These are phyloP conservation scores for Drosophila eugracilis DNA, from an alignment of 1,140 invertebrate species.

Conservation along the genomic window DNA sequence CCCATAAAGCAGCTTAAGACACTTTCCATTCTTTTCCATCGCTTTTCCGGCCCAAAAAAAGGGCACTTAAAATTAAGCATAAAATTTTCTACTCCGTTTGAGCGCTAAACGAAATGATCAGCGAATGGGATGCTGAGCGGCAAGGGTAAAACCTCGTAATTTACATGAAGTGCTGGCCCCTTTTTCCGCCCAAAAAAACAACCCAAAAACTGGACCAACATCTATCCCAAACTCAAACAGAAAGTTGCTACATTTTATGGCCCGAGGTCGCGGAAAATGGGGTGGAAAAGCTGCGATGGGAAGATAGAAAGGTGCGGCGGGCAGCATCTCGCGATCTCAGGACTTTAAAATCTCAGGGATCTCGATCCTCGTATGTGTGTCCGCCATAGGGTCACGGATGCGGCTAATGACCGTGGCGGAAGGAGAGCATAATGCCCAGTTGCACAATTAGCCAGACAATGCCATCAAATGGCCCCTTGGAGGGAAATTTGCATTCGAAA, in stretches of 20 bases:
- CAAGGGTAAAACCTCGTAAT: slow-evolving; percentile 60
- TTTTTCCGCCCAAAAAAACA: slow-evolving; percentile 8
- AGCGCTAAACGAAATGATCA: slow-evolving; percentile 65
- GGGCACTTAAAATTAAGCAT: slow-evolving; percentile 68
- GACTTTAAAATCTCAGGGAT: slow-evolving; percentile 19
- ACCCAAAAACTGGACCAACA: slow-evolving; percentile 51
- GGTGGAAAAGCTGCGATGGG: slow-evolving; percentile 46
- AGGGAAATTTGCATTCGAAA: slow-evolving; percentile 74
- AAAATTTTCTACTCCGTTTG: slow-evolving; percentile 55
- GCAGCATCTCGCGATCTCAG: slow-evolving; percentile 43
- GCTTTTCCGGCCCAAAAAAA: slow-evolving; percentile 70
- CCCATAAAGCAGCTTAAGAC: slow-evolving; percentile 81
- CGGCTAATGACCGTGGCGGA: slow-evolving; percentile 71
- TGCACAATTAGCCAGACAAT: slow-evolving; percentile 70
- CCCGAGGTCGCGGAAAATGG: slow-evolving; percentile 34
- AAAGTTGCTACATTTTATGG: slow-evolving; percentile 57
- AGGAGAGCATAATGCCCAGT: slow-evolving; percentile 67
- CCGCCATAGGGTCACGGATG: slow-evolving; percentile 63
- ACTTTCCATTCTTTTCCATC: slow-evolving; percentile 55
- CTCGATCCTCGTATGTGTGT: slow-evolving; percentile 15
- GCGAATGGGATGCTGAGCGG: slow-evolving; percentile 53
- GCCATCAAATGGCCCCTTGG: slow-evolving; percentile 71
- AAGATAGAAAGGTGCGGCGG: slow-evolving; percentile 48
- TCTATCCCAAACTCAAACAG: slow-evolving; percentile 47
- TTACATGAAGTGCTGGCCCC: slow-evolving; percentile 54